Percentiles rank a stretch among this genome's conserved stretches.
Evolutionary conservation across 1,140 invertebrate species (phyloP).

Genomic region (Oppia nitens): DNA sequence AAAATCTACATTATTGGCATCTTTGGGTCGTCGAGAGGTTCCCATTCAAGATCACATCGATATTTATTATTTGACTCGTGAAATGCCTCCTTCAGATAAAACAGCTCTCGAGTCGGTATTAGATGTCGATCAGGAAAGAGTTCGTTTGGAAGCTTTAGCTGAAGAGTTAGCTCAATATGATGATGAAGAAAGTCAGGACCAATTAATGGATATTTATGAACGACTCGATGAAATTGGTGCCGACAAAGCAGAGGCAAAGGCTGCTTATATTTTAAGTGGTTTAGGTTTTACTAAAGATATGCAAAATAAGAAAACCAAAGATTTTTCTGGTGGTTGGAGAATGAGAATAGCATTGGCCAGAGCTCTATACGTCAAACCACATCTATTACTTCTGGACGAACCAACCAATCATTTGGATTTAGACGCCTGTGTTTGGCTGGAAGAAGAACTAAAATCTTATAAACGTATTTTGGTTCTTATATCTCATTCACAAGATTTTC

Average conservation of each 20-base stretch:
- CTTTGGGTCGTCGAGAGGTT: conserved; percentile 79
- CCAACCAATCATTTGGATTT: conserved; percentile 51
- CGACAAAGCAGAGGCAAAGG: conserved; percentile 81
- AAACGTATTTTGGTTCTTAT: conserved; percentile 95
- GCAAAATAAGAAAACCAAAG: conserved; percentile 77
- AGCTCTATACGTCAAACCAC: conserved; percentile 35
- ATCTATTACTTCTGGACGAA: conserved; percentile 38
- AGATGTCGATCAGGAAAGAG: conserved; percentile 90
- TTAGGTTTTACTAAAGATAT: conserved; percentile 88
- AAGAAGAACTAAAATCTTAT: conserved; percentile 89
- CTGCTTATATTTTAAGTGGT: conserved; percentile 86
- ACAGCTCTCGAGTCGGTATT: conserved; percentile 85
- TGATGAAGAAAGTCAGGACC: conserved; percentile 84
- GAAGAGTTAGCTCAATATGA: conserved; percentile 69
- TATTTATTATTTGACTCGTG: conserved; percentile 89
- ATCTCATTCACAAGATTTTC: conserved; percentile 98
- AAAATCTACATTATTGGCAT: conserved; percentile 83
- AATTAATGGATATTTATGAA: conserved; percentile 94
- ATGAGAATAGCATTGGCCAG: conserved; percentile 97
- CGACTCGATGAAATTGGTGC: conserved; percentile 89
- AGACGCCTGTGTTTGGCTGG: conserved; percentile 97
- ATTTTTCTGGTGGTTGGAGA: conserved; percentile 95
- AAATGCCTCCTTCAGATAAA: conserved; percentile 84
- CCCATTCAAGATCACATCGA: conserved; percentile 93
- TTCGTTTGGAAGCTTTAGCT: conserved; percentile 76